Conservation (phyloP, 2,888 invertebrate species). For the Cephus rjabovi region DNA sequence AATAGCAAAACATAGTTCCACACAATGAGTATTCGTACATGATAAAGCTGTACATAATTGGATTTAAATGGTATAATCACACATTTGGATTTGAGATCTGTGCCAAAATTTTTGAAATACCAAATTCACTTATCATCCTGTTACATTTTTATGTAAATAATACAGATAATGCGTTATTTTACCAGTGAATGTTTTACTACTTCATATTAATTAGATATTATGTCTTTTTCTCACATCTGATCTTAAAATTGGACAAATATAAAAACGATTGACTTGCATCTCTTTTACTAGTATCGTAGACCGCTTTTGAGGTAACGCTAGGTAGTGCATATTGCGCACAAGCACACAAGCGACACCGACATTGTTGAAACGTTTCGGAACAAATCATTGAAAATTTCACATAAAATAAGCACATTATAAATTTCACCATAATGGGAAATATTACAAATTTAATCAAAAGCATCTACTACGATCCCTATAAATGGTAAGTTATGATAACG, state of each 20-base stretch:
- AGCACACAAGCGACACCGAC: not conserved
- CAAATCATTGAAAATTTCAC: not conserved
- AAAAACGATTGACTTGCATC: not conserved
- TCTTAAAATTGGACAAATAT: not conserved
- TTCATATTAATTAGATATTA: not conserved
- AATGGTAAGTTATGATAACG: conserved; percentile 73
- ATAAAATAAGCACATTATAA: not conserved
- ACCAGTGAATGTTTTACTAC: not conserved
- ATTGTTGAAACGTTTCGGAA: not conserved
- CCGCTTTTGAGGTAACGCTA: not conserved
- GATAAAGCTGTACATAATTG: too few species aligned
- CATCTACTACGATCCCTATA: conserved; percentile 81
- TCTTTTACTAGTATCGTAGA: not conserved
- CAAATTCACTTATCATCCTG: not conserved
- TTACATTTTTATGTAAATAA: not conserved
- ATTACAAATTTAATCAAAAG: conserved; percentile 69
- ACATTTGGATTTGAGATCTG: not conserved
- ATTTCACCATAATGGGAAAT: conserved; percentile 26
- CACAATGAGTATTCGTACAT: not conserved
- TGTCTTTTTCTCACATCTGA: not conserved
- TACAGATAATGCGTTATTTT: not conserved
- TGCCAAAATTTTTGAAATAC: not conserved
- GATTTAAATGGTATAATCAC: not conserved
- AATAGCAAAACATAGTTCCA: not conserved
- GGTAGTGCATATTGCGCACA: not conserved